phyloP scores from a whole-genome alignment of 2,888 invertebrate species.

The Elmis aenea region DNA sequence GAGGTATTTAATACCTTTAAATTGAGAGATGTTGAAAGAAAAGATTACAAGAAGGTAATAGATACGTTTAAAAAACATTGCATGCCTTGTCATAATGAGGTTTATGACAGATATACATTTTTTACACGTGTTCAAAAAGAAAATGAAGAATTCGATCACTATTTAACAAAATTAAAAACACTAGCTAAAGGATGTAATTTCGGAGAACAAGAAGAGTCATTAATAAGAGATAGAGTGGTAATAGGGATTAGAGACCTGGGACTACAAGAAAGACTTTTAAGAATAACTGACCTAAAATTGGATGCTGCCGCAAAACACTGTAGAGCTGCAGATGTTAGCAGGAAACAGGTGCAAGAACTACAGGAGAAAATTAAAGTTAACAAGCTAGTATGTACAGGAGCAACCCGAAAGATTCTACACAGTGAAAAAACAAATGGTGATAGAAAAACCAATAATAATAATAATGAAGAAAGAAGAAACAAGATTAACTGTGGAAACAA shows the following conservation, averaged over 20 bases:
- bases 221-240: constrained; percentile 11
- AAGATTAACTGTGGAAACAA: too few species aligned
- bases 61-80: constrained; percentile 15
- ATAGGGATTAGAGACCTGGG: constrained; percentile 17
- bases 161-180: constrained; percentile 8
- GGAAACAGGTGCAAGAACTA: constrained; percentile 21
- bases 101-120: constrained; percentile 16
- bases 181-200: constrained; percentile 7
- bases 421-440: too few species aligned
- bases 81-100: constrained; percentile 10
- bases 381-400: neutral
- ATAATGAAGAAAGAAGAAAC: too few species aligned
- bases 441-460: too few species aligned
- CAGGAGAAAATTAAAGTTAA: constrained; percentile 19
- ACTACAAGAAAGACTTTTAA: constrained; percentile 22
- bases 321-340: constrained; percentile 24
- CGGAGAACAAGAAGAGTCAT: constrained; percentile 11
- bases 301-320: constrained; percentile 20
- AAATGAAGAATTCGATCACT: constrained; percentile 15
- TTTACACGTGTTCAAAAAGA: too few species aligned
- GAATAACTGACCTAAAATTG: constrained; percentile 8
- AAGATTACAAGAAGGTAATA: constrained; percentile 6
- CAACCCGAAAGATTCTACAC: too few species aligned
- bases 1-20: constrained; percentile 19
- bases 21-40: constrained; percentile 6